These are phyloP conservation scores for Metridium senile DNA, from an alignment of 92 coral and sea anemone genomes.

Conservation along the genomic window DNA sequence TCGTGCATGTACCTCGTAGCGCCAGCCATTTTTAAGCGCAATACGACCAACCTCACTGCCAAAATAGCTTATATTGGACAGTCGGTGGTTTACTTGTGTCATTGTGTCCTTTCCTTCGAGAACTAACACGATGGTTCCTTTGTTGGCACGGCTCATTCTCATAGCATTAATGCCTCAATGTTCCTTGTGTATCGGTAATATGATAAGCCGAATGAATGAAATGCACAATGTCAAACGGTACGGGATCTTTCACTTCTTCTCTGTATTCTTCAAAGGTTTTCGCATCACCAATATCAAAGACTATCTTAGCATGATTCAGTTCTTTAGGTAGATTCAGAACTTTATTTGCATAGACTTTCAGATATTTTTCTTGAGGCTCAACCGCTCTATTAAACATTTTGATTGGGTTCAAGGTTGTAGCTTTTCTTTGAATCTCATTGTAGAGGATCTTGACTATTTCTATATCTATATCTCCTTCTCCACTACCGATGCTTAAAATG, in stretches of 20 bases:
- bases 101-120: not conserved
- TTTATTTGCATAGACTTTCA: constrained; percentile 6
- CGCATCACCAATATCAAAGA: constrained; percentile 24
- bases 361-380: constrained; percentile 15
- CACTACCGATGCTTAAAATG: constrained; percentile 42
- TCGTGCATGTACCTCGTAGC: constrained; percentile 1
- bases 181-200: constrained; percentile 19
- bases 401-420: not conserved
- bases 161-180: constrained; percentile 26
- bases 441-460: constrained; percentile 24
- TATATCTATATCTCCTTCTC: constrained; percentile 36
- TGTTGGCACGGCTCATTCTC: constrained; percentile 14
- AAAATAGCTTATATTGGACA: not conserved
- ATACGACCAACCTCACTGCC: not conserved
- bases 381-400: constrained; percentile 37
- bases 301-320: not conserved
- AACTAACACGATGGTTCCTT: not conserved
- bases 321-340: constrained; percentile 6
- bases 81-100: not conserved
- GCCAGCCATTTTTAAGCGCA: not conserved
- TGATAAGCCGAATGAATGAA: constrained; percentile 38
- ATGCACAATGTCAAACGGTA: constrained; percentile 39
- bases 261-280: constrained; percentile 29
- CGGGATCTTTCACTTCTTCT: constrained; percentile 7
- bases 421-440: constrained; percentile 23